Evolutionary conservation across 2,113 vertebrate genomes (phyloP).

Genomic region (Penelope pileata): DNA sequence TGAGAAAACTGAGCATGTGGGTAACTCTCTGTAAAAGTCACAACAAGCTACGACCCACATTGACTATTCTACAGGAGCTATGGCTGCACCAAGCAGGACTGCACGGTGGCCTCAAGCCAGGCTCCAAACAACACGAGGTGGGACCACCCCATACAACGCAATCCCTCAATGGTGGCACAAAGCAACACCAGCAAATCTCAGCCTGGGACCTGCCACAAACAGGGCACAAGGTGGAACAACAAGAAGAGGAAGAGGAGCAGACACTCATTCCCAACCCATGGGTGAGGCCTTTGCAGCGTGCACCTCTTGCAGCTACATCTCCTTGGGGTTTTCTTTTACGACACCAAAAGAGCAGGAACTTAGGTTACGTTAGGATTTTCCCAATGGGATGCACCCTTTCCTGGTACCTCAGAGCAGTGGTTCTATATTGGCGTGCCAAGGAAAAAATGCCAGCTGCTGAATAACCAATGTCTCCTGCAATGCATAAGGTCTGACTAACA

Average conservation of each 20-base stretch:
- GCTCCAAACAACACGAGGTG: accelerated
- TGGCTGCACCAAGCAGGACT: not conserved
- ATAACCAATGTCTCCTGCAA: slow-evolving; percentile 7
- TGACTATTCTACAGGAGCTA: not conserved
- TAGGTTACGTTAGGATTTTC: not conserved
- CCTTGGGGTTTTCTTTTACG: not conserved
- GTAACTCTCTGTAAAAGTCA: accelerated
- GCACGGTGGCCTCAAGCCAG: not conserved
- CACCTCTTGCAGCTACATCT: not conserved
- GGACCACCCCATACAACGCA: not conserved
- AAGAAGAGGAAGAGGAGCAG: not conserved
- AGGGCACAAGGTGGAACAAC: not conserved
- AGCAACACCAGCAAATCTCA: not conserved
- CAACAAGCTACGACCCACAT: not conserved
- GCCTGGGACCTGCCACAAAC: not conserved
- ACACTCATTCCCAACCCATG: not conserved
- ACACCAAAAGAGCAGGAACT: not conserved
- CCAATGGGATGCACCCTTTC: not conserved
- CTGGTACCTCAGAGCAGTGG: not conserved
- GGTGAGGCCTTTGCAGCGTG: not conserved
- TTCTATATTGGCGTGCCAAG: not conserved
- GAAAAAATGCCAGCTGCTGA: slow-evolving; percentile 24
- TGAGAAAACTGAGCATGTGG: not conserved
- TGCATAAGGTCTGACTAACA: slow-evolving; percentile 36
- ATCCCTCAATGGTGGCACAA: not conserved